These are phyloP conservation scores for Trachelus tabidus DNA, from an alignment of 2,888 invertebrate genomes.

Conservation along the genomic window DNA sequence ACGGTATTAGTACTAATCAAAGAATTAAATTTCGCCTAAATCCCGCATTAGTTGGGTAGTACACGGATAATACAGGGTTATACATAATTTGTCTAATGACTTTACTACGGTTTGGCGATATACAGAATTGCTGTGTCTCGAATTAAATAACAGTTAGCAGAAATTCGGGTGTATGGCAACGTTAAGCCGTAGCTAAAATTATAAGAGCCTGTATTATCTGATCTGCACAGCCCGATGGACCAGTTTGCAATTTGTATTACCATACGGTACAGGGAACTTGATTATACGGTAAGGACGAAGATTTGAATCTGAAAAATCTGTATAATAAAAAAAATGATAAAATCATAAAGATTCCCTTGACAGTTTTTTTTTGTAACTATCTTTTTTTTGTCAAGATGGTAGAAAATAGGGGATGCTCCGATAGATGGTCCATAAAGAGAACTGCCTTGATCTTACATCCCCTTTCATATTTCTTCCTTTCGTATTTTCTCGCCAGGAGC, in stretches of 20 bases:
- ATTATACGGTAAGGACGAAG: neutral
- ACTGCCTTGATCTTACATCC: neutral
- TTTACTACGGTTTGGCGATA: conserved; percentile 8
- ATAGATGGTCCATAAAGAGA: neutral
- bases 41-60: conserved; percentile 28
- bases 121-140: neutral
- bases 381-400: neutral
- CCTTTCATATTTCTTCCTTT: conserved; percentile 13
- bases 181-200: neutral
- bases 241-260: neutral
- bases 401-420: neutral
- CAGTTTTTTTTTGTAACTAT: neutral
- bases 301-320: neutral
- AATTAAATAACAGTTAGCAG: neutral
- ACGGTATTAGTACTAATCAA: neutral
- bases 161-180: neutral
- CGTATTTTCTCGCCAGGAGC: conserved; percentile 31
- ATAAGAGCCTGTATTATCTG: neutral
- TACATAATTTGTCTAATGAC: conserved; percentile 51
- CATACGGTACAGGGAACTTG: neutral
- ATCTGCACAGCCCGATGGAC: neutral
- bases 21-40: conserved; percentile 32
- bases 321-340: neutral
- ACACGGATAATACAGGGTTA: conserved; percentile 36
- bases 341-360: neutral